These are phyloP conservation scores for Neelides sp. DNA, from an alignment of 1,140 invertebrate genomes.

Conservation along the genomic window DNA sequence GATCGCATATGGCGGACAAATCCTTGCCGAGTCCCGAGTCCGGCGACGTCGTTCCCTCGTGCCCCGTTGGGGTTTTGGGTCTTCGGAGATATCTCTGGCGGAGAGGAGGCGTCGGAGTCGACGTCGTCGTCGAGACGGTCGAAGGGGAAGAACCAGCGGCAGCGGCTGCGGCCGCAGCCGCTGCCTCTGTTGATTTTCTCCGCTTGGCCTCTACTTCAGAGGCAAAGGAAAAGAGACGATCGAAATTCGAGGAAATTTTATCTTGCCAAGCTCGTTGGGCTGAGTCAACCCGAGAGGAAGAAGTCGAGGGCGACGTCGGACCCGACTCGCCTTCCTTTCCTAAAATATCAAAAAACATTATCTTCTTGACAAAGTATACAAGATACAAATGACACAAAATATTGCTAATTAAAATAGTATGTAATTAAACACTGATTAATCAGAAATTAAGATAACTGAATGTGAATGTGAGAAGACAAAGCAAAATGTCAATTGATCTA, in stretches of 20 bases:
- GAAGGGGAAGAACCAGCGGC: constrained; percentile 18
- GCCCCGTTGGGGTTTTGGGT: constrained; percentile 27
- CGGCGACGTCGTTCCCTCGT: constrained; percentile 52
- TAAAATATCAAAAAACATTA: not conserved
- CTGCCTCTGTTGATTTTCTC: constrained; percentile 57
- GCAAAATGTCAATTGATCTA: too few relatives aligned
- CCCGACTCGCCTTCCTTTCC: not conserved
- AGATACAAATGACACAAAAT: not conserved
- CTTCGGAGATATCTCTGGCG: constrained; percentile 5
- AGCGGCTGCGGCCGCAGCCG: not conserved
- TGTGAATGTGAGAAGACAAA: too few relatives aligned
- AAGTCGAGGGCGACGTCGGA: not conserved
- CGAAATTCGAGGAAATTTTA: constrained; percentile 71
- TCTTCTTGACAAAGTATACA: not conserved
- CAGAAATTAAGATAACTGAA: too few relatives aligned
- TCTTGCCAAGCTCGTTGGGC: constrained; percentile 55
- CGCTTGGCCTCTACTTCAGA: constrained; percentile 70
- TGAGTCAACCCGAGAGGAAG: constrained; percentile 19
- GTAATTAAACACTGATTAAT: too few relatives aligned
- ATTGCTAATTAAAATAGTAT: not conserved
- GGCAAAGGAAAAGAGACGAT: constrained; percentile 70
- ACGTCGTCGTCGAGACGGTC: constrained; percentile 19
- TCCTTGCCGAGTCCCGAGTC: constrained; percentile 61
- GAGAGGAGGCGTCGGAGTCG: constrained; percentile 21
- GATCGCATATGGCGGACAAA: constrained; percentile 33